A percentile compares a stretch with the other conserved stretches of the same genome.
Conservation (phyloP, 1,140 invertebrate species). For the Lordiphosa clarofinis region DNA sequence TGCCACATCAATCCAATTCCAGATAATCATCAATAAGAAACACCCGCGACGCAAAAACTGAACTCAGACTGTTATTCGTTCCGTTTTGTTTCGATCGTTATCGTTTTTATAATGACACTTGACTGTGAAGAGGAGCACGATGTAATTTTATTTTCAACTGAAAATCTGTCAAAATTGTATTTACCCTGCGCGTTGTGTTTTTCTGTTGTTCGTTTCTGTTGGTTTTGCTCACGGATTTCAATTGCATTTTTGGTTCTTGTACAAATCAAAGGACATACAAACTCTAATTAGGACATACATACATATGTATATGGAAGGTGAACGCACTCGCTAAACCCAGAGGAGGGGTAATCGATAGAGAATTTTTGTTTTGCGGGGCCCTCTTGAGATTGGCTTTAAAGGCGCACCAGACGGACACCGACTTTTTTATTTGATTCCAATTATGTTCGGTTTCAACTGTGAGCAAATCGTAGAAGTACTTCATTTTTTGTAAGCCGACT, state of each 20-base stretch:
- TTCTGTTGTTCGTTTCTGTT: constrained; percentile 2
- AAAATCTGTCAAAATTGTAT: constrained; percentile 30
- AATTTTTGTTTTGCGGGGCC: too few relatives aligned
- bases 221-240: constrained; percentile 11
- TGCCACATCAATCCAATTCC: too few relatives aligned
- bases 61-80: constrained; percentile 21
- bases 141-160: constrained; percentile 66
- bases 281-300: too few relatives aligned
- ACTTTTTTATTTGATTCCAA: constrained; percentile 1
- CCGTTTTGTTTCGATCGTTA: constrained; percentile 34
- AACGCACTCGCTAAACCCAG: too few relatives aligned
- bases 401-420: too few relatives aligned
- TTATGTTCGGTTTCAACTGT: constrained; percentile 9
- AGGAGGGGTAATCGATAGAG: too few relatives aligned
- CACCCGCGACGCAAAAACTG: neutral
- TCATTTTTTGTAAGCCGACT: constrained; percentile 26
- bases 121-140: constrained; percentile 77
- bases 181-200: constrained; percentile 1
- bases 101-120: constrained; percentile 65
- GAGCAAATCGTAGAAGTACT: constrained; percentile 8
- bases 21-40: too few relatives aligned
- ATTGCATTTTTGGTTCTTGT: constrained; percentile 2
- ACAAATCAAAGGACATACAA: too few relatives aligned
- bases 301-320: too few relatives aligned
- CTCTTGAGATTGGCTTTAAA: too few relatives aligned